These are phyloP conservation scores for Drosophila ambigua DNA, from an alignment of 1,140 invertebrate genomes.

Conservation along the genomic window DNA sequence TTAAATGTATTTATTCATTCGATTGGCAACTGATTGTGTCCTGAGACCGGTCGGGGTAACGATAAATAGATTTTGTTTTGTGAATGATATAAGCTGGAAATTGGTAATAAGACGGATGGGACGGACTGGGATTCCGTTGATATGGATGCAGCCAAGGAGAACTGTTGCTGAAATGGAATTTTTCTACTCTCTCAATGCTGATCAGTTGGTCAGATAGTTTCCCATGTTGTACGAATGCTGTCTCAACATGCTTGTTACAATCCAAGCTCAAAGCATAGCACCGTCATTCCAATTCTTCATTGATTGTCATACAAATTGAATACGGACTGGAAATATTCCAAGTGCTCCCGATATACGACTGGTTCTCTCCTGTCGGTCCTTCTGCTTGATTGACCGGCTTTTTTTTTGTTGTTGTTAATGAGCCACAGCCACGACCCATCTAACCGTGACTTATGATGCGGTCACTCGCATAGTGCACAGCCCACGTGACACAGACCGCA, in stretches of 20 bases:
- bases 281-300: not conserved
- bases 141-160: not conserved
- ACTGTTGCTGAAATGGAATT: too few species aligned
- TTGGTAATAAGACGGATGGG: slow-evolving; percentile 1
- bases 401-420: slow-evolving; percentile 62
- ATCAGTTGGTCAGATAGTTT: too few species aligned
- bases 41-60: slow-evolving; percentile 12
- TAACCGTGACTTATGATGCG: slow-evolving; percentile 52
- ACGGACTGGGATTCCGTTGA: not conserved
- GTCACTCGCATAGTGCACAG: slow-evolving; percentile 7
- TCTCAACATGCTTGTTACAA: too few species aligned
- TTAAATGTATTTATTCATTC: slow-evolving; percentile 32
- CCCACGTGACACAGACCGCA: slow-evolving; percentile 7
- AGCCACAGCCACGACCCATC: slow-evolving; percentile 32
- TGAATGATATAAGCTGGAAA: slow-evolving; percentile 1
- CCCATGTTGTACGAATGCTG: too few species aligned
- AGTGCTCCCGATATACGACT: not conserved
- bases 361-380: not conserved
- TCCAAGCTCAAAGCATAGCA: too few species aligned
- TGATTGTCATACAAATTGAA: slow-evolving; percentile 19
- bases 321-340: not conserved
- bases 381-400: slow-evolving; percentile 13
- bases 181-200: too few species aligned
- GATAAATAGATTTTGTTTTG: slow-evolving; percentile 39
- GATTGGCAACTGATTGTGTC: not conserved